Evolutionary conservation across 2,113 vertebrate species (phyloP), one percentile per base, ranked within the genome.

Genomic region (Paratilapia polleni): DNA sequence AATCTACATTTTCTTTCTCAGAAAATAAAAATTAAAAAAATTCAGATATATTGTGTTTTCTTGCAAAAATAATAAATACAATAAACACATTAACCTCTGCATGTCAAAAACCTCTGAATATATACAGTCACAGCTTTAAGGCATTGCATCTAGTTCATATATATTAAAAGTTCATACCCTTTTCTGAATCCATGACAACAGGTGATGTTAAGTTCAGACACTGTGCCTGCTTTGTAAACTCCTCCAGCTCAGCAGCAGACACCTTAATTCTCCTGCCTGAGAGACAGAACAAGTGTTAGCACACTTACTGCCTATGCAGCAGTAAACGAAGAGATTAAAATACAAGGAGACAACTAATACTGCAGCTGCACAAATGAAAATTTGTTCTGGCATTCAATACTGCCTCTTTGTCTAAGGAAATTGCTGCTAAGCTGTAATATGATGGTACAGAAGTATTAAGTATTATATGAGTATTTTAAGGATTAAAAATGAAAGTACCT

Each of bases 181-280:
- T 88, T 7, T 87, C 47, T 87, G 76, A 8, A 10, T 88, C 56
- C 64, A 92, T 2, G 34, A 92, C 2, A 20, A 11, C 14, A 26
- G 92, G 49, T 6, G 49, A 0, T 22, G 64, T 64, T 28, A 94
- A 24, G 6, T 77, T 75, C 68, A 93, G 76, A 77, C 93, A 92
- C 26, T 80, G 56, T 1, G 38, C 56, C 80, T 94, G 92, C 70
- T 81, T 89, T 24, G 24, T 66, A 59, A 79, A 93, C 47, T 93
- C 87, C 1, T 87, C 57, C 57, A 89, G 22, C 62, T 94, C 91
- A 59, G 78, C 70, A 70, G 14, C 43, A 4, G 54, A 83, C 31
- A 93, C 43, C 5, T 20, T 61, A 1, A 0, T 1, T 79, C 92
- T 85, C 76, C 3, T 87, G 61, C 85, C 93, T 94, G 60, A 5